A percentile compares a stretch with the other conserved stretches of the same genome.
These are phyloP conservation scores for Phalacrocorax carbo DNA, from an alignment of 2,113 vertebrate species.

Conservation along the genomic window DNA sequence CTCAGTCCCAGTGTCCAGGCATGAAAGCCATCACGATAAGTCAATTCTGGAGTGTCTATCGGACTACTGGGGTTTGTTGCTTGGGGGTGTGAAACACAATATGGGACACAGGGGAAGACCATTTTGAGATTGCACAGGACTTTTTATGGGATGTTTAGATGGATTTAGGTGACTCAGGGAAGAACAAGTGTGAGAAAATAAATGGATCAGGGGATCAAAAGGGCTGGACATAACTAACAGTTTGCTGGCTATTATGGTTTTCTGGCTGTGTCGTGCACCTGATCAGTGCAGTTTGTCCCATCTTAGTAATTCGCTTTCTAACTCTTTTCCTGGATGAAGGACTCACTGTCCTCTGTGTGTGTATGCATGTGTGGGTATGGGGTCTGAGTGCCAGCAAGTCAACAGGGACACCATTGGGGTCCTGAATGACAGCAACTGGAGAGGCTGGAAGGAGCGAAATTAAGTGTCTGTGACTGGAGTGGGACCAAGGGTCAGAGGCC, in stretches of 20 bases:
- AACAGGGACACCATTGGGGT: neutral
- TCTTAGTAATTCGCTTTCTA: neutral
- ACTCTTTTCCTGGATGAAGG: neutral
- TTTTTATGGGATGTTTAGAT: neutral
- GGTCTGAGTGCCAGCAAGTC: neutral
- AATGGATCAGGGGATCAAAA: neutral
- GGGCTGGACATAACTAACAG: neutral
- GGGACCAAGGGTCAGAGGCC: neutral
- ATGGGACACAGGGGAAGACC: neutral
- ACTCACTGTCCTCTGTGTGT: neutral
- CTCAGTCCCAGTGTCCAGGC: neutral
- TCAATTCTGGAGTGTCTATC: neutral
- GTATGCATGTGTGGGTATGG: neutral
- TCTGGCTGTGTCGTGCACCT: neutral
- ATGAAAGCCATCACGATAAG: fast-evolving
- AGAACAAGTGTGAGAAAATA: neutral
- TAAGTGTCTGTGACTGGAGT: fast-evolving
- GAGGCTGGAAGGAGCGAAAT: neutral
- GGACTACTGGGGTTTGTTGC: neutral
- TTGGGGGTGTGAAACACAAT: neutral
- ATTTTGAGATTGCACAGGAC: neutral
- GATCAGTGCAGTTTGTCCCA: neutral
- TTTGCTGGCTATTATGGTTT: neutral
- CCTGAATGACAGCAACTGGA: neutral
- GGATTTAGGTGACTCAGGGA: neutral